phyloP scores from a whole-genome alignment of 2,113 vertebrate species.

The Oryzias woworae region DNA sequence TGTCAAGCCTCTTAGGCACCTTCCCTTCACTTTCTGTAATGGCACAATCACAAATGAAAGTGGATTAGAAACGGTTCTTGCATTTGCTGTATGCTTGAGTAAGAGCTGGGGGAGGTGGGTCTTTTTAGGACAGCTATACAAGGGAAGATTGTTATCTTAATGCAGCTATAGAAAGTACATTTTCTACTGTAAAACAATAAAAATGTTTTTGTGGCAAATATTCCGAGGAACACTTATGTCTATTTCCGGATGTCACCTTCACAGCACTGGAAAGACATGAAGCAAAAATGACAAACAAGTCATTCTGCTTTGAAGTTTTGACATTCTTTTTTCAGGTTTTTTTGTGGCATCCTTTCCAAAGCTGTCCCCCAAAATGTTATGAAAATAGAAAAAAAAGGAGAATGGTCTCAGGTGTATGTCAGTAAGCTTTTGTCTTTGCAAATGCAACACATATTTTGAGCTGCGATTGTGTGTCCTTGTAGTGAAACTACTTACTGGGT shows the following conservation, averaged over 20 bases:
- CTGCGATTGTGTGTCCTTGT: conserved; percentile 2
- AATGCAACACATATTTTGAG: conserved; percentile 10
- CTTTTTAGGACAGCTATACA: not conserved
- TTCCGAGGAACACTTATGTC: conserved; percentile 1
- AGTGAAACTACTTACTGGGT: not conserved
- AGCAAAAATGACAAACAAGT: conserved; percentile 13
- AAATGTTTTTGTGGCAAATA: too few relatives aligned
- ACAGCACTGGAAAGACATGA: conserved; percentile 5
- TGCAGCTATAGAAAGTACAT: too few relatives aligned
- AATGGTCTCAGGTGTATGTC: not conserved
- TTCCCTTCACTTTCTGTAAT: conserved; percentile 29
- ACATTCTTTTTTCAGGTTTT: not conserved
- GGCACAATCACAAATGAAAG: conserved; percentile 33
- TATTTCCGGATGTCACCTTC: conserved; percentile 15
- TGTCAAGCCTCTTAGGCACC: conserved; percentile 1
- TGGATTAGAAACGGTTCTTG: not conserved
- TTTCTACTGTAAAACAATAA: conserved; percentile 2
- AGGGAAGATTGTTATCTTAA: not conserved
- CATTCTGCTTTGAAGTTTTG: conserved; percentile 13
- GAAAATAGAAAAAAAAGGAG: conserved; percentile 11
- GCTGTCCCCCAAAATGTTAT: not conserved
- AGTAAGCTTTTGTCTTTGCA: not conserved
- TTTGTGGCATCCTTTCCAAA: conserved; percentile 7
- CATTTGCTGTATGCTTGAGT: not conserved
- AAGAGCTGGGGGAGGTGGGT: not conserved